phyloP scores from a whole-genome alignment of 2,113 vertebrate genomes.

The Chaetodon auriga region DNA sequence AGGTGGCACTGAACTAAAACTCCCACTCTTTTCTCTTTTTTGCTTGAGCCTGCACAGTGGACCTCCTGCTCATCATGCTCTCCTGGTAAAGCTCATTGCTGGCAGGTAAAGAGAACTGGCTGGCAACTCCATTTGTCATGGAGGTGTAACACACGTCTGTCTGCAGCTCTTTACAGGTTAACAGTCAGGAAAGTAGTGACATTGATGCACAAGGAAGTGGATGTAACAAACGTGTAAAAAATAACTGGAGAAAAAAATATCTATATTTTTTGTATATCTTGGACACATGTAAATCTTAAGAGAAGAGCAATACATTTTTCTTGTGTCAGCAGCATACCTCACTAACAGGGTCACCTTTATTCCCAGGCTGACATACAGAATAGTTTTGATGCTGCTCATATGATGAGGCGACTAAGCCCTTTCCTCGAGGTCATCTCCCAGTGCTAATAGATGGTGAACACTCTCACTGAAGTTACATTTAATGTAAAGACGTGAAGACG shows the following conservation, averaged over 20 bases:
- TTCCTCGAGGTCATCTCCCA: slow-evolving; percentile 22
- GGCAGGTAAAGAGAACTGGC: too few relatives aligned
- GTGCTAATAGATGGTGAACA: background rate
- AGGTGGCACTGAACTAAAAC: background rate
- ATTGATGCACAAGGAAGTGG: background rate
- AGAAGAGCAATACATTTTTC: slow-evolving; percentile 33
- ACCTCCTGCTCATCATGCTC: background rate
- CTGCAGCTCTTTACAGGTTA: background rate
- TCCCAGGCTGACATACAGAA: slow-evolving; percentile 29
- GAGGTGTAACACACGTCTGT: background rate
- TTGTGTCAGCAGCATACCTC: slow-evolving; percentile 8
- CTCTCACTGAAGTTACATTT: too few relatives aligned
- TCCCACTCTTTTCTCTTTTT: background rate
- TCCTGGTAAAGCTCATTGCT: background rate
- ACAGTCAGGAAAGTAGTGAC: background rate
- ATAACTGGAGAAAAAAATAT: background rate
- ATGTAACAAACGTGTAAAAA: background rate
- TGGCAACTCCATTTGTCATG: too few relatives aligned
- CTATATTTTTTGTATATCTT: background rate
- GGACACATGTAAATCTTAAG: background rate
- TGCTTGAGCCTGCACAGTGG: background rate
- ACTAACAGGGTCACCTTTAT: slow-evolving; percentile 46
- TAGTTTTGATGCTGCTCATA: slow-evolving; percentile 51
- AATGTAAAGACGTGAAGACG: background rate
- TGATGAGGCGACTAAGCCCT: slow-evolving; percentile 40